A percentile compares a stretch with the other conserved stretches of the same genome.
Evolutionary conservation across 2,113 vertebrate species (phyloP).

Genomic region (Verasper variegatus): DNA sequence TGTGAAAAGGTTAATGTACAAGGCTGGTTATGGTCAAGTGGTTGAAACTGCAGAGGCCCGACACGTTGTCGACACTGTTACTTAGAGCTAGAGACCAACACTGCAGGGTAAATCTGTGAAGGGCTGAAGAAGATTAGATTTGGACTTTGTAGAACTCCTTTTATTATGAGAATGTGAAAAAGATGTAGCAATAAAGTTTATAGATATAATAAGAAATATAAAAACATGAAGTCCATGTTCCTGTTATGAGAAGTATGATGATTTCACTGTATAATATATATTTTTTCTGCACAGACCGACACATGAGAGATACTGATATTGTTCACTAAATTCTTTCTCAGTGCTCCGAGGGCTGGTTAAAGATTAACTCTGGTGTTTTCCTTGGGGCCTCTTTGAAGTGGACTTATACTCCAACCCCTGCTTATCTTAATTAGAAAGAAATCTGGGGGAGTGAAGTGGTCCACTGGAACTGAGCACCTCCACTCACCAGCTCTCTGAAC

Average conservation of each 20-base stretch:
- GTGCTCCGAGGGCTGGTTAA: constrained; percentile 63
- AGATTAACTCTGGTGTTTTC: constrained; percentile 79
- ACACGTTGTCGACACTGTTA: constrained; percentile 1
- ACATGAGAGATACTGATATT: constrained; percentile 29
- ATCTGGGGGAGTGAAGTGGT: constrained; percentile 71
- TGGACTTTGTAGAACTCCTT: constrained; percentile 1
- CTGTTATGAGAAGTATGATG: background rate
- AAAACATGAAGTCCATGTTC: background rate
- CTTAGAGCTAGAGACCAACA: background rate
- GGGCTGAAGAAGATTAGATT: constrained; percentile 6
- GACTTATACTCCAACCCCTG: constrained; percentile 68
- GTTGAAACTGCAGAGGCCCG: background rate
- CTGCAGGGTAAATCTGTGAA: background rate
- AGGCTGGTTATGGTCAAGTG: constrained; percentile 12
- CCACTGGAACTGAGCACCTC: constrained; percentile 62
- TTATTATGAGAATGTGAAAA: constrained; percentile 3
- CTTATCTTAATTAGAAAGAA: constrained; percentile 81
- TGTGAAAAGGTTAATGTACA: background rate
- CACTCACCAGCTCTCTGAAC: constrained; percentile 42
- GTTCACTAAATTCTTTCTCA: constrained; percentile 53
- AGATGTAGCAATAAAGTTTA: background rate
- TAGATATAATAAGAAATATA: background rate
- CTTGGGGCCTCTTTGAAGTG: constrained; percentile 77
- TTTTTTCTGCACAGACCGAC: background rate
- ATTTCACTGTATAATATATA: too few relatives aligned